Conservation (phyloP, 1,140 invertebrate genomes). For the Nebria ingens region DNA sequence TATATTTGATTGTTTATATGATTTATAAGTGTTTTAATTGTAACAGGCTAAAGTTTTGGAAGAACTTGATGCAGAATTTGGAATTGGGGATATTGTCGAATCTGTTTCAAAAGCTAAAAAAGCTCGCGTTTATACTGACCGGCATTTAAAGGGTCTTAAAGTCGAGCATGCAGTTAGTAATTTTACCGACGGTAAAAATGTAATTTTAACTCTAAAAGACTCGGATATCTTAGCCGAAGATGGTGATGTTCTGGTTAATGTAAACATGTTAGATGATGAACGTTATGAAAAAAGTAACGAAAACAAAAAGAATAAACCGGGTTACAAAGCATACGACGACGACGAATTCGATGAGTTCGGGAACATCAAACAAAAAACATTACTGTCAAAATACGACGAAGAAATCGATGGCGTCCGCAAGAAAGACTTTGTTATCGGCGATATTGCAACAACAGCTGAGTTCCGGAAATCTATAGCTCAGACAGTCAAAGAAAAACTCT, state of each 20-base stretch:
- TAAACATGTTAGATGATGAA: constrained; percentile 92
- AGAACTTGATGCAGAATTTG: constrained; percentile 93
- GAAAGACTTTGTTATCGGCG: constrained; percentile 71
- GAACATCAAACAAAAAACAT: constrained; percentile 51
- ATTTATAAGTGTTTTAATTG: constrained; percentile 11
- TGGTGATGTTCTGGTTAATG: constrained; percentile 87
- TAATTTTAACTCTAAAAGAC: constrained; percentile 92
- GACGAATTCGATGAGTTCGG: constrained; percentile 76
- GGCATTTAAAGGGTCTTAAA: constrained; percentile 69
- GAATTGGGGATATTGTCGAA: constrained; percentile 71
- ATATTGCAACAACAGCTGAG: constrained; percentile 36
- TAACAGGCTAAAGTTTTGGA: constrained; percentile 79
- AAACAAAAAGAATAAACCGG: constrained; percentile 71
- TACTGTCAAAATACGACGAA: constrained; percentile 92
- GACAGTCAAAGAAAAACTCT: constrained; percentile 45
- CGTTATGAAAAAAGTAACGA: constrained; percentile 80
- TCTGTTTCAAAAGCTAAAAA: constrained; percentile 58
- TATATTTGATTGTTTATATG: constrained; percentile 15
- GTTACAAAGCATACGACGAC: constrained; percentile 79
- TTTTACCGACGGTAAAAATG: constrained; percentile 73
- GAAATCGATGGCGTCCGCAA: constrained; percentile 76
- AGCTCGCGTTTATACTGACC: constrained; percentile 50
- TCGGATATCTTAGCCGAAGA: constrained; percentile 81
- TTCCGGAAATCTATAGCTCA: constrained; percentile 38
- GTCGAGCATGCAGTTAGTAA: constrained; percentile 76